Evolutionary conservation across 2,113 vertebrate genomes (phyloP), one percentile per base, ranked within the genome.

Genomic region (Paraplagusia blochii): DNA sequence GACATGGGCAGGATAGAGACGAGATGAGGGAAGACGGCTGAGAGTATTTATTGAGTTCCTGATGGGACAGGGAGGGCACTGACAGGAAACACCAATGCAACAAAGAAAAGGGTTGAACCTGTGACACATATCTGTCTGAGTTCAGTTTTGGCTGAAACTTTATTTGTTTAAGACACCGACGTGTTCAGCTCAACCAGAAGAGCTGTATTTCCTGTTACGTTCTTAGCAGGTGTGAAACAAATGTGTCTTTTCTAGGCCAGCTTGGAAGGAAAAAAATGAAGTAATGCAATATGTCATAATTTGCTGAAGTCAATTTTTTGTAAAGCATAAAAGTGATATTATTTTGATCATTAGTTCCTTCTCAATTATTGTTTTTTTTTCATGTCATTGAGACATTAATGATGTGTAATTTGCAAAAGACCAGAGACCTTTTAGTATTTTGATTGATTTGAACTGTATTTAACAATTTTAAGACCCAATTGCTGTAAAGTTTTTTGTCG

Each of bases 1-100:
- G 53, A 5, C 47, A 44, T 17, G 43, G 53, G 17, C 44, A 52
- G 16, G 34, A 43, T 7, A 18, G 40, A 0, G 16, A 29, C 13
- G 12, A 40, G 38, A 13, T 36, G 47, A 68, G 16, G 50, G 17
- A 17, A 38, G 73, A 66, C 49, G 11, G 52, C 14, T 6, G 47
- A 36, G 54, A 35, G 45, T 76, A 76, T 82, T 67, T 64, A 51
- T 78, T 72, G 65, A 60, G 1, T 39, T 49, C 61, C 13, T 39
- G 1, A 29, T 51, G 22, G 62, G 12, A 19, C 47, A 44, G 8
- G 19, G 0, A 42, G 11, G 35, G 57, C 47, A 16, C 40, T 0
- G 56, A 59, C 18, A 9, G 7, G 65, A n/a, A 62, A 4, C 22
- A 67, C 60, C 11, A 42, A 53, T 1, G 2, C 9, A 22, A 11